Conservation (phyloP, 1,140 invertebrate genomes). For the Drosophila takahashii region DNA sequence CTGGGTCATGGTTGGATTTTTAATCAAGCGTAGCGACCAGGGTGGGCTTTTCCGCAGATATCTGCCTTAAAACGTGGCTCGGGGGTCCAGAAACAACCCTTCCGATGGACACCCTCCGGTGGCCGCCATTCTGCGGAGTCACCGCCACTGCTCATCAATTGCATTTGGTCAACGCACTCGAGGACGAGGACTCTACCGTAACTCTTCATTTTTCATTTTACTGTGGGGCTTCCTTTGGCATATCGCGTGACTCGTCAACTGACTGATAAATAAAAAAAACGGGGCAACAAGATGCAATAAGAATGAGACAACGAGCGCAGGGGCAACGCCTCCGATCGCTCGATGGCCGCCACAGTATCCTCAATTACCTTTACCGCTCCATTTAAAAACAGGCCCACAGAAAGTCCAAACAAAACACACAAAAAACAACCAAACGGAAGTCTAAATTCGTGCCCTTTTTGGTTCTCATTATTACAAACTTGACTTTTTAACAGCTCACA, state of each 20-base stretch:
- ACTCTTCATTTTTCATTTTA: conserved; percentile 43
- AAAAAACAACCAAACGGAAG: conserved; percentile 47
- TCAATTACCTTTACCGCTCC: conserved; percentile 66
- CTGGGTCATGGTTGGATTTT: conserved; percentile 31
- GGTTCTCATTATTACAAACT: conserved; percentile 47
- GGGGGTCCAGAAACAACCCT: conserved; percentile 1
- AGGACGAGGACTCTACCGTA: conserved; percentile 25
- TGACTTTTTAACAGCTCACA: conserved; percentile 56
- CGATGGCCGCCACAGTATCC: conserved; percentile 64
- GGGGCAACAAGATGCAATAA: too few relatives aligned
- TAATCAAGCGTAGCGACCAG: conserved; percentile 57
- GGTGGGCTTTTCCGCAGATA: neutral
- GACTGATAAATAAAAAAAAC: neutral
- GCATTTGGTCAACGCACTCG: conserved; percentile 71
- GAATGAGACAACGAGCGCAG: conserved; percentile 9
- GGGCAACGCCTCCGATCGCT: conserved; percentile 63
- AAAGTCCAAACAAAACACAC: conserved; percentile 15
- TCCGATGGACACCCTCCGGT: neutral
- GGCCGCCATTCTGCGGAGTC: conserved; percentile 26
- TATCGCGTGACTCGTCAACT: conserved; percentile 64
- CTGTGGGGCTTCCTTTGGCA: conserved; percentile 49
- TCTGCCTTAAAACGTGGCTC: conserved; percentile 3
- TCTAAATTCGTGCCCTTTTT: conserved; percentile 32
- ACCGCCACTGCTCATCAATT: conserved; percentile 54
- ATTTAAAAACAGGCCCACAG: conserved; percentile 36